A percentile compares a stretch with the other conserved stretches of the same genome.
phyloP scores from a whole-genome alignment of 2,113 vertebrate species.

The Ariopsis seemanni region DNA sequence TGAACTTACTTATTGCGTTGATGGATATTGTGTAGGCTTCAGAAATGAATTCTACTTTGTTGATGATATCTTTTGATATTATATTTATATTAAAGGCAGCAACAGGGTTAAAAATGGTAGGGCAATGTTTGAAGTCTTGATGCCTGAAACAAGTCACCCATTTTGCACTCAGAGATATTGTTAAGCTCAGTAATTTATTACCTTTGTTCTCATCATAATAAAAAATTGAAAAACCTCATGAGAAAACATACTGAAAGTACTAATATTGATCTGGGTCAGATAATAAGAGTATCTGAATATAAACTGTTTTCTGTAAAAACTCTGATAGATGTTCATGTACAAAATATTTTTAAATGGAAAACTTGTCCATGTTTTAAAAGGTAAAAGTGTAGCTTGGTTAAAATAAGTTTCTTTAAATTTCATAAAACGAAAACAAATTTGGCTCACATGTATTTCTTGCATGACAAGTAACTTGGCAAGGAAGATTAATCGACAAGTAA shows the following conservation, averaged over 20 bases:
- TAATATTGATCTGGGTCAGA: not conserved
- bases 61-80: slow-evolving; percentile 13
- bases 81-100: slow-evolving; percentile 38
- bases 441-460: not conserved
- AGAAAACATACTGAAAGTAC: not conserved
- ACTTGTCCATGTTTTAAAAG: not conserved
- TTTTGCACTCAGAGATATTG: not conserved
- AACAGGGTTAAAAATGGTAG: not conserved
- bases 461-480: not conserved
- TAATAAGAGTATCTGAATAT: not conserved
- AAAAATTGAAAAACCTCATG: not conserved
- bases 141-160: slow-evolving; percentile 21
- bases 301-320: not conserved
- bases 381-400: not conserved
- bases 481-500: not conserved
- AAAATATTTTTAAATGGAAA: not conserved
- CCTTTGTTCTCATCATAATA: not conserved
- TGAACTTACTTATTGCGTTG: slow-evolving; percentile 9
- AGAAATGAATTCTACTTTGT: slow-evolving; percentile 21
- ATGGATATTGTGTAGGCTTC: not conserved
- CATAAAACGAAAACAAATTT: not conserved
- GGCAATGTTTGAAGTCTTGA: not conserved
- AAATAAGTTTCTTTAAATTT: not conserved
- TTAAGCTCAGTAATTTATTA: not conserved
- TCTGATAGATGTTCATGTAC: not conserved